Evolutionary conservation across 2,113 vertebrate genomes (phyloP).

Genomic region (Tamias sibiricus): DNA sequence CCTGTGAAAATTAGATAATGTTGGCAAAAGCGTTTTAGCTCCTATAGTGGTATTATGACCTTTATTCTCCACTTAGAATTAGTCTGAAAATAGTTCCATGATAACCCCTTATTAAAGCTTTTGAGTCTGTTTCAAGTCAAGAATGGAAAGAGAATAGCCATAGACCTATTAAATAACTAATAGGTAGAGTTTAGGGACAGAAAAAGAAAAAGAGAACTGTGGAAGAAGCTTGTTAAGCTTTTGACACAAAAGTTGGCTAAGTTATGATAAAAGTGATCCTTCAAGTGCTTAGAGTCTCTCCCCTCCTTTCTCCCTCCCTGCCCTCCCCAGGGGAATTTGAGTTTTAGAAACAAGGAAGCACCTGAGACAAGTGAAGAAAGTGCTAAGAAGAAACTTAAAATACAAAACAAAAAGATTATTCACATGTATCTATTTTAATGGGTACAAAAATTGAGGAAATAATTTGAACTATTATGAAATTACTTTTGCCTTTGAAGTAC

Average conservation of each 20-base stretch:
- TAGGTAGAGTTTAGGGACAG: constrained; percentile 13
- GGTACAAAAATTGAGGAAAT: neutral
- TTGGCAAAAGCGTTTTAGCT: constrained; percentile 73
- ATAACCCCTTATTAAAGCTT: constrained; percentile 68
- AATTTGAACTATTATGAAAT: constrained; percentile 2
- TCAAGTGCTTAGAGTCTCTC: neutral
- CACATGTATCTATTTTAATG: neutral
- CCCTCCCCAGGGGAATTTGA: neutral
- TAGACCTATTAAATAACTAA: constrained; percentile 53
- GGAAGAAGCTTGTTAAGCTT: constrained; percentile 36
- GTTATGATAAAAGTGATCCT: neutral
- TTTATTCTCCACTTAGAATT: constrained; percentile 68
- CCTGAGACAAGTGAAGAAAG: neutral
- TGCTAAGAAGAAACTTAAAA: neutral
- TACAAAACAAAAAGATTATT: neutral
- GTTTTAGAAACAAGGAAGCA: neutral
- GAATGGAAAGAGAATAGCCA: constrained; percentile 45
- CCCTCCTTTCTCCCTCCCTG: neutral
- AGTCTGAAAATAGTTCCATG: constrained; percentile 73
- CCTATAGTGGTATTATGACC: constrained; percentile 39
- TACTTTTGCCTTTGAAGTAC: neutral
- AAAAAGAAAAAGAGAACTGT: neutral
- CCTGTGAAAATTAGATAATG: constrained; percentile 75
- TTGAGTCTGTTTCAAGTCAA: constrained; percentile 60
- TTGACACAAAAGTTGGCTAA: constrained; percentile 29